Evolutionary conservation across 2,113 vertebrate species (phyloP), one percentile per base, ranked within the genome.

Genomic region (Lampris incognitus): DNA sequence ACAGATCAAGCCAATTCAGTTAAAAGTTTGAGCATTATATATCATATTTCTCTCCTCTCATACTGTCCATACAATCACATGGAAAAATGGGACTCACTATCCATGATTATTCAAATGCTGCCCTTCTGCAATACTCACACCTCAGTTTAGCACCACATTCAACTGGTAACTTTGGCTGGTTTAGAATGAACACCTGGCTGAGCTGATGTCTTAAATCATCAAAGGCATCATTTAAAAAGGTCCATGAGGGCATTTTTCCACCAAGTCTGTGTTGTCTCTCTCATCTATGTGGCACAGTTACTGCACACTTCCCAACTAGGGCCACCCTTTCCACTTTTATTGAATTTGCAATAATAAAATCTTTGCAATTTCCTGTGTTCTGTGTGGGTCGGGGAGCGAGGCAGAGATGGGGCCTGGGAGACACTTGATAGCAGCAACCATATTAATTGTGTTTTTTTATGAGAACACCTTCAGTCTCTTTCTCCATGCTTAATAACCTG

Each of bases 331-430:
- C 66, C 64, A 77, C 81, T 86, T 91, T 92, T 89, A 93, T 94
- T 94, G 91, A 91, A 94, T 91, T 89, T 89, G 84, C 89, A 93
- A 92, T 94, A 95, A 94, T 94, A 94, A 91, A 90, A 91, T 92
- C 89, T 92, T 92, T 93, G 92, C 87, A 95, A 94, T 95, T 94
- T 95, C 94, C 94, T 94, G 93, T 93, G 79, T 87, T 87, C 76
- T 74, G 79, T 87, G 77, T 76, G 81, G 64, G 83, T 76, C 64
- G 9, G 44, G 5, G 66, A 79, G 85, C 68, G 74, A 86, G 80
- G 86, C 82, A 78, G 80, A 89, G 87, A 87, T 87, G 79, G 81
- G 46, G 78, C 78, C 79, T 10, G 70, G 79, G 82, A 85, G 83
- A 84, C 86, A 86, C 88, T 89, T 84, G 76, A 91, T 91, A 89